phyloP scores from a whole-genome alignment of 2,113 vertebrate genomes.

The Burhinus oedicnemus region DNA sequence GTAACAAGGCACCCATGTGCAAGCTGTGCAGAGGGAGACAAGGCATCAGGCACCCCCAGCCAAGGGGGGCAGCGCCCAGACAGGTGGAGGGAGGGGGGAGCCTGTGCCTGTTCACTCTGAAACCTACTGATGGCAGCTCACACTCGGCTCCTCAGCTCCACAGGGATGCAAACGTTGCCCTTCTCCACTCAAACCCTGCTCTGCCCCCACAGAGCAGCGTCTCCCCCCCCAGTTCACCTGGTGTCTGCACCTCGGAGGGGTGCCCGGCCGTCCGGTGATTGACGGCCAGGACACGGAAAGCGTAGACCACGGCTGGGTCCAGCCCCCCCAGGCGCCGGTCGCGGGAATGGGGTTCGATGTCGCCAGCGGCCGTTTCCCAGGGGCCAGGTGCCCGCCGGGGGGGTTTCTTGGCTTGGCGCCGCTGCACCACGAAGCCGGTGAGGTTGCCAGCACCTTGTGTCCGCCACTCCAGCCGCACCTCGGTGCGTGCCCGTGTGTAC shows the following conservation, averaged over 20 bases:
- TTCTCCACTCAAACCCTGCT: neutral
- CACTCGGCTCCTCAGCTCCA: neutral
- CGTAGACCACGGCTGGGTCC: constrained; percentile 80
- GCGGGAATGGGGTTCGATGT: constrained; percentile 80
- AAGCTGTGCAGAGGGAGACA: neutral
- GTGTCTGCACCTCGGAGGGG: constrained; percentile 85
- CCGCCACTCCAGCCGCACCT: constrained; percentile 88
- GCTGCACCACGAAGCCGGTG: constrained; percentile 87
- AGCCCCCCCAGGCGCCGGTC: constrained; percentile 76
- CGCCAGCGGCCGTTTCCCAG: constrained; percentile 80
- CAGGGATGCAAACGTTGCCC: fast-evolving
- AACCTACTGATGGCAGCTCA: neutral
- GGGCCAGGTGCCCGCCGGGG: neutral
- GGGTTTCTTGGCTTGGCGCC: constrained; percentile 61
- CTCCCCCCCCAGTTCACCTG: constrained; percentile 79
- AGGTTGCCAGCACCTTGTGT: constrained; percentile 69
- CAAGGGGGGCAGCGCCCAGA: neutral
- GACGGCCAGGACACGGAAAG: constrained; percentile 84
- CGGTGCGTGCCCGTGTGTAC: constrained; percentile 76
- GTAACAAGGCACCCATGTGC: fast-evolving
- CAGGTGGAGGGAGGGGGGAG: no score
- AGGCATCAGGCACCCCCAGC: neutral
- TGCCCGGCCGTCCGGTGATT: constrained; percentile 87
- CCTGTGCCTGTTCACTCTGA: neutral
- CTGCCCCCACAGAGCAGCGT: neutral